These are phyloP conservation scores for Sacculina carcini DNA, from an alignment of 2,888 invertebrate genomes.

Conservation along the genomic window DNA sequence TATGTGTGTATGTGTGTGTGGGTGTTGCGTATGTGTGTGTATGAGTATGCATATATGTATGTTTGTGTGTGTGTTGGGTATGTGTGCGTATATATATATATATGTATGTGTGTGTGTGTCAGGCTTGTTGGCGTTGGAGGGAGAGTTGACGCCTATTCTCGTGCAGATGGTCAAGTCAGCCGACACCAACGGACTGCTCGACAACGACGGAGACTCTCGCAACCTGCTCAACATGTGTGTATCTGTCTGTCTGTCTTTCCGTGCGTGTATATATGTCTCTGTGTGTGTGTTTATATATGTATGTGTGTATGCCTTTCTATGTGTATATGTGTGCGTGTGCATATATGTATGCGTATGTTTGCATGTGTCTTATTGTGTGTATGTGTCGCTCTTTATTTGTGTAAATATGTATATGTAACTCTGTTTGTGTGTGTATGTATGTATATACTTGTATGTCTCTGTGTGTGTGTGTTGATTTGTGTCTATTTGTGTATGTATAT, in stretches of 20 bases:
- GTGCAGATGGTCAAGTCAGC: conserved; percentile 97
- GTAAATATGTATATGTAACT: neutral
- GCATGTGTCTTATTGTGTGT: no score
- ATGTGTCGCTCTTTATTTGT: neutral
- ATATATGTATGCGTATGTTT: neutral
- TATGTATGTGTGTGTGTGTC: neutral
- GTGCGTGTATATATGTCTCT: neutral
- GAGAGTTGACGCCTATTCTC: conserved; percentile 90
- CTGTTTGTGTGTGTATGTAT: no score
- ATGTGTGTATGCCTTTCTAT: no score
- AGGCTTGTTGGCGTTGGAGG: conserved; percentile 74
- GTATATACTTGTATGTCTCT: no score
- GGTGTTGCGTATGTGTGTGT: no score
- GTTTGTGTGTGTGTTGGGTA: no score
- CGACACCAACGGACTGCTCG: conserved; percentile 70
- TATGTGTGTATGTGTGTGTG: no score
- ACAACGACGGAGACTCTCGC: conserved; percentile 91
- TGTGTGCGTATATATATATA: no score
- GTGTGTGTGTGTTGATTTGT: neutral
- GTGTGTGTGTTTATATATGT: neutral
- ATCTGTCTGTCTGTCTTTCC: neutral
- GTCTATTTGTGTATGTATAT: neutral
- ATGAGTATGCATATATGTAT: no score
- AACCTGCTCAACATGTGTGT: conserved; percentile 79
- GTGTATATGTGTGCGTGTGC: neutral